These are phyloP conservation scores for Tachypleus tridentatus DNA, from an alignment of 1,140 invertebrate species.

Conservation along the genomic window DNA sequence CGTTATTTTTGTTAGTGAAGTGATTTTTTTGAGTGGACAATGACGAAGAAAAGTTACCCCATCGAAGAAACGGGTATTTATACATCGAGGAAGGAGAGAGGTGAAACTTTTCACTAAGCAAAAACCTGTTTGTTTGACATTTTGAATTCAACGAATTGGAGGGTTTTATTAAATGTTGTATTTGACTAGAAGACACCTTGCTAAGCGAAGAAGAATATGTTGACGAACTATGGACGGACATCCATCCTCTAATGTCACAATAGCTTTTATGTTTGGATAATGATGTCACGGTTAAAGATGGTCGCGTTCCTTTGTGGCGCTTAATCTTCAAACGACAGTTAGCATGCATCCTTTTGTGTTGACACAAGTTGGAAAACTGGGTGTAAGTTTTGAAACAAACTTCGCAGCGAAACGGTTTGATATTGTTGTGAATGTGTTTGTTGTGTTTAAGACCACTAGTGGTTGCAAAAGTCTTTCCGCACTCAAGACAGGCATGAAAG, in stretches of 20 bases:
- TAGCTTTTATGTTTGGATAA: constrained; percentile 41
- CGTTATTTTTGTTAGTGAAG: too few relatives aligned
- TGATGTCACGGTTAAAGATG: constrained; percentile 72
- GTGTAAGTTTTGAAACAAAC: constrained; percentile 76
- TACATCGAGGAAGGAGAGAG: too few relatives aligned
- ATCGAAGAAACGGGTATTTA: too few relatives aligned
- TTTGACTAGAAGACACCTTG: too few relatives aligned
- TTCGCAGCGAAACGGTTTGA: constrained; percentile 93
- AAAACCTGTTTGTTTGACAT: too few relatives aligned
- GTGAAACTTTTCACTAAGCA: too few relatives aligned
- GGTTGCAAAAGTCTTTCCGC: constrained; percentile 94
- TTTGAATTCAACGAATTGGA: too few relatives aligned
- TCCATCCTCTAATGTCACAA: constrained; percentile 29
- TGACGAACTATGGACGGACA: too few relatives aligned
- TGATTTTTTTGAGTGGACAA: too few relatives aligned
- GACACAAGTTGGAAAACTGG: constrained; percentile 98
- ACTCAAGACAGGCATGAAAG: constrained; percentile 87
- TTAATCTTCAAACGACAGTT: constrained; percentile 66
- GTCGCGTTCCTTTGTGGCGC: constrained; percentile 78
- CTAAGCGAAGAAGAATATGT: too few relatives aligned
- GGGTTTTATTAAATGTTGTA: too few relatives aligned
- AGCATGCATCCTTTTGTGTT: constrained; percentile 95
- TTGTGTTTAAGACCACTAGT: constrained; percentile 96
- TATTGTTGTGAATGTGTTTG: constrained; percentile 94
- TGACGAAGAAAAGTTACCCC: too few relatives aligned